Evolutionary conservation across 2,888 invertebrate species (phyloP).

Genomic region (Acrocera orbiculus): DNA sequence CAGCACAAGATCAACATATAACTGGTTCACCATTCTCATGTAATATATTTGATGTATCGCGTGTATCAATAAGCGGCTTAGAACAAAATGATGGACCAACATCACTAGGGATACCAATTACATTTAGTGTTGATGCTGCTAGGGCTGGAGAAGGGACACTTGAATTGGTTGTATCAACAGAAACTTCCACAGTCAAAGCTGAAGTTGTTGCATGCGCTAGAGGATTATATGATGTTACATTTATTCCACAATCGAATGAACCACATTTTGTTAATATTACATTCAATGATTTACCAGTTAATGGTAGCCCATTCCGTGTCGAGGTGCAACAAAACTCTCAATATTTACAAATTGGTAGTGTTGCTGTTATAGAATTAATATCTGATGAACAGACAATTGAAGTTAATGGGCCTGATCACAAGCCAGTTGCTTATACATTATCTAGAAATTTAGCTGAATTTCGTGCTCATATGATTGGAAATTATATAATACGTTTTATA

Average conservation of each 20-base stretch:
- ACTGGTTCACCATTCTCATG: conserved; percentile 86
- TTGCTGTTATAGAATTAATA: conserved; percentile 44
- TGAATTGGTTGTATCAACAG: conserved; percentile 79
- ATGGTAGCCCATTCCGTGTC: conserved; percentile 81
- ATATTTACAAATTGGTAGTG: conserved; percentile 45
- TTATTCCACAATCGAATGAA: conserved; percentile 75
- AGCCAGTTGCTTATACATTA: conserved; percentile 41
- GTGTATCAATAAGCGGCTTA: conserved; percentile 53
- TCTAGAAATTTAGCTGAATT: conserved; percentile 52
- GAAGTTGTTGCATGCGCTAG: conserved; percentile 76
- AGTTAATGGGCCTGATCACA: conserved; percentile 46
- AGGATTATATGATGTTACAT: conserved; percentile 82
- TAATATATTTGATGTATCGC: conserved; percentile 82
- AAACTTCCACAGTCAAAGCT: conserved; percentile 76
- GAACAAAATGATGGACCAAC: conserved; percentile 34
- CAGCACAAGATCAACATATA: conserved; percentile 68
- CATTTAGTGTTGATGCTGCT: conserved; percentile 86
- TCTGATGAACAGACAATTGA: conserved; percentile 45
- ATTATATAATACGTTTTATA: conserved; percentile 50
- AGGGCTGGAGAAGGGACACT: conserved; percentile 88
- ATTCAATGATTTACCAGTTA: conserved; percentile 82
- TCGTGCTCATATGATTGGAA: conserved; percentile 56
- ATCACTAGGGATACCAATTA: conserved; percentile 63
- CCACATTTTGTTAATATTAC: conserved; percentile 86
- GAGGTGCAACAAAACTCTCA: conserved; percentile 53